Evolutionary conservation across 2,797 vertebrate species (phyloP), one percentile per base, ranked within the genome.

Genomic region (Acanthurus lineatus): DNA sequence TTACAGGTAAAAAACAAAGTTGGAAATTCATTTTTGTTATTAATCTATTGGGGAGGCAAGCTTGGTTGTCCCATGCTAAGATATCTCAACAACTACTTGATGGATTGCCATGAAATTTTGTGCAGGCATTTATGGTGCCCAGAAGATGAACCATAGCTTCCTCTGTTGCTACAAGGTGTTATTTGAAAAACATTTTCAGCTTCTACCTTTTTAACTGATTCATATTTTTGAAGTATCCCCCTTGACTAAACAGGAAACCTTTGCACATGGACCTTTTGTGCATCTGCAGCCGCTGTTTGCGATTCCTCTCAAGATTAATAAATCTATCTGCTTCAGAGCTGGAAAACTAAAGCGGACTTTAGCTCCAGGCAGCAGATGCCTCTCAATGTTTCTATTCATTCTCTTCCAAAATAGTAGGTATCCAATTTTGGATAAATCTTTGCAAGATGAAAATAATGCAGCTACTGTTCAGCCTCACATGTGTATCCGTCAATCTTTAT

Each of bases 401-500:
- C 45, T 69, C 59, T 66, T 72, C 62, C 57, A 79, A 77, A 70
- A 66, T 10, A 25, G 11, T 51, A 16, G 9, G 44, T 45, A 61
- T 45, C 2, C 44, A 9, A 54, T 40, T 82, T 49, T 60, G 40
- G 2, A 71, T 60, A 68, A 81, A 66, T 54, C 19, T 1, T 25
- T 51, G 17, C 57, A 64, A 67, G 70, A 72, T 42, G 42, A 42
- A 75, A 69, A 61, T 52, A 76, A 71, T 71, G 56, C 62, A 42
- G 84, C 80, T 86, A 61, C 86, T 81, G 79, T 77, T 85, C 47
- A 42, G 58, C 67, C 20, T 56, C 63, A 70, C 52, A 72, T 71
- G 58, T 64, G 66, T 53, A 66, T 81, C 79, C 82, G 71, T 80
- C 86, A 78, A 32, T 80, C 79, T 67, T 77, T 47, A 76, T 76